These are phyloP conservation scores for Belonocnema kinseyi DNA, from an alignment of 1,140 invertebrate species.

Conservation along the genomic window DNA sequence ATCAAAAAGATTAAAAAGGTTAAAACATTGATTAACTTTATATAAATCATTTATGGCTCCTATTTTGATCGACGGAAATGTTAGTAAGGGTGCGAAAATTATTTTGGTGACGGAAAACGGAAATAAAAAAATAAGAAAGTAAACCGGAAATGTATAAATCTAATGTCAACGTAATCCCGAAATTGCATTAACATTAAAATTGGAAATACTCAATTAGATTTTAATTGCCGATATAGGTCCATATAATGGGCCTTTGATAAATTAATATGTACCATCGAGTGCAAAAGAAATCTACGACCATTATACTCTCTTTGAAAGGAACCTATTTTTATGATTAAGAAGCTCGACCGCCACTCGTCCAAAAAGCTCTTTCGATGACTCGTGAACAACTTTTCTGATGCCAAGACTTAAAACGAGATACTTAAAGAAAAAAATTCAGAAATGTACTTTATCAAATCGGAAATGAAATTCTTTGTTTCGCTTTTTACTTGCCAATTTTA, in stretches of 20 bases:
- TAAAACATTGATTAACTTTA: too few relatives aligned
- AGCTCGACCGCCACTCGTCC: neutral
- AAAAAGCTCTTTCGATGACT: neutral
- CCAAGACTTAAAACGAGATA: too few relatives aligned
- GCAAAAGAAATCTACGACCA: neutral
- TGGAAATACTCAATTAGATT: neutral
- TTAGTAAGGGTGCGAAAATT: neutral
- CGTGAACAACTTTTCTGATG: neutral
- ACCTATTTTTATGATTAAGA: neutral
- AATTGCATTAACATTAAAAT: neutral
- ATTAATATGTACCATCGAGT: too few relatives aligned
- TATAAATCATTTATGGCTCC: too few relatives aligned
- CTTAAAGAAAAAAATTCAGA: too few relatives aligned
- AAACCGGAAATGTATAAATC: neutral
- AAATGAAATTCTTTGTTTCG: too few relatives aligned
- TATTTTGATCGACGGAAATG: too few relatives aligned
- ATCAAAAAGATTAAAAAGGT: too few relatives aligned
- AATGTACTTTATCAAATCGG: too few relatives aligned
- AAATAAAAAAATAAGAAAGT: neutral
- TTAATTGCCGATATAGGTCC: slow-evolving; percentile 6
- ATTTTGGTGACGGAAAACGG: neutral
- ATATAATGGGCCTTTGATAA: too few relatives aligned
- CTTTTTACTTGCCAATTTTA: too few relatives aligned
- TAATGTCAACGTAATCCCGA: slow-evolving; percentile 6
- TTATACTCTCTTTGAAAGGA: neutral